Base-by-base conservation (phyloP, 2,113 vertebrate species). In the Periophthalmus modestus region DNA sequence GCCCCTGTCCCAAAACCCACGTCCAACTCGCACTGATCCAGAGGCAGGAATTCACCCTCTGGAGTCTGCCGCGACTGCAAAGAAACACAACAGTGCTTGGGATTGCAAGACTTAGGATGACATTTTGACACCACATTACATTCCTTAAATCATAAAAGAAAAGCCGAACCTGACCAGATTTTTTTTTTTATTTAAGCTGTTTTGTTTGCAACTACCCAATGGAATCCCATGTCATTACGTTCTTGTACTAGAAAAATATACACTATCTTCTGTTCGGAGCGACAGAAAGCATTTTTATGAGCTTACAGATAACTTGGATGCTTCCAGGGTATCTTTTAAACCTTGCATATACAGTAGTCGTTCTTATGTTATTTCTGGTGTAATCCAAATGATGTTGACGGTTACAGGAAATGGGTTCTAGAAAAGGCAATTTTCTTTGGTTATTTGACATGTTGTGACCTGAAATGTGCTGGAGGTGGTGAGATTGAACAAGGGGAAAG, bases 1-100 rank as follows among this genome's bases (percentile, higher is more conserved):
- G 96, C 95, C 19, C 96, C 96, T 0, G 96, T 97, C 79, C 96
- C 95, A 66, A 97, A 97, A 63, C 96, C 95, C 70, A 97, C 96
- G 10, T 97, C 95, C 89, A 97, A 90, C 72, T 97, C 96, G 72
- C 95, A 95, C 86, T 97, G 96, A 82, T 96, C 96, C 81, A 97
- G 86, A 0, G 96, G 96, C 84, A 97, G 92, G 79, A 97, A 97
- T 86, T 97, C 96, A 1, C 96, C 96, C 85, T 97, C 96, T 0
- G 95, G 95, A 15, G 96, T 97, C 92, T 97, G 96, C 46, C 96
- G 92, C 70, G 96, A 97, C 96, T 97, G 75, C 62, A 90, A 83
- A 85, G 78, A 87, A 47, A 82, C 69, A 77, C 0, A 1, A 66
- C 6, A 5, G 67, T 67, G n/a, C 11, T n/a, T n/a, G n/a, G n/a